Conservation (phyloP, 2,888 invertebrate species). For the Osedax frankpressi region DNA sequence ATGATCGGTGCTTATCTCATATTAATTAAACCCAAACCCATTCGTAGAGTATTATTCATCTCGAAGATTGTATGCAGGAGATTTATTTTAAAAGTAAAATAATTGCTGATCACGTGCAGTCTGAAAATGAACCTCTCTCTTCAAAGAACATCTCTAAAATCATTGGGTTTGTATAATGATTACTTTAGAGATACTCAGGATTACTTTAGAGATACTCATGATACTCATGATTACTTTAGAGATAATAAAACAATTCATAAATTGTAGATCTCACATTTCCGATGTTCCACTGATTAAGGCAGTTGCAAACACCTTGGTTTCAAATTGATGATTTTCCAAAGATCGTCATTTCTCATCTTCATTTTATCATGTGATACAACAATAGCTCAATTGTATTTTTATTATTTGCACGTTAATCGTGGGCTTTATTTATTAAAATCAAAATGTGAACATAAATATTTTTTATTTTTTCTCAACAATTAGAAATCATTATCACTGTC, state of each 20-base stretch:
- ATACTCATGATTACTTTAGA: too few relatives aligned
- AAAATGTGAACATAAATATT: not conserved
- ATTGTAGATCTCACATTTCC: not conserved
- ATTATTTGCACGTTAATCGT: too few relatives aligned
- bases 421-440: not conserved
- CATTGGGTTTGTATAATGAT: not conserved
- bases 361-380: too few relatives aligned
- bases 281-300: not conserved
- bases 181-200: too few relatives aligned
- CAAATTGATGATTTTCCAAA: not conserved
- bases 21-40: too few relatives aligned
- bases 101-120: constrained; percentile 54
- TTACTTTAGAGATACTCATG: too few relatives aligned
- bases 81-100: constrained; percentile 72
- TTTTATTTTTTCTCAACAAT: too few relatives aligned
- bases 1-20: too few relatives aligned
- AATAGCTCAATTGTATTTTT: too few relatives aligned
- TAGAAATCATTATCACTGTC: not conserved
- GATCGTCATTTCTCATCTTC: too few relatives aligned
- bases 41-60: constrained; percentile 59
- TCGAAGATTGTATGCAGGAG: constrained; percentile 72
- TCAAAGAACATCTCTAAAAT: not conserved
- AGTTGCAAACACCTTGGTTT: not conserved
- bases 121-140: not conserved
- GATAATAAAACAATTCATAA: too few relatives aligned